Evolutionary conservation across 1,140 invertebrate genomes (phyloP), one percentile per base, ranked within the genome.

Genomic region (Trigoniulus corallinus): DNA sequence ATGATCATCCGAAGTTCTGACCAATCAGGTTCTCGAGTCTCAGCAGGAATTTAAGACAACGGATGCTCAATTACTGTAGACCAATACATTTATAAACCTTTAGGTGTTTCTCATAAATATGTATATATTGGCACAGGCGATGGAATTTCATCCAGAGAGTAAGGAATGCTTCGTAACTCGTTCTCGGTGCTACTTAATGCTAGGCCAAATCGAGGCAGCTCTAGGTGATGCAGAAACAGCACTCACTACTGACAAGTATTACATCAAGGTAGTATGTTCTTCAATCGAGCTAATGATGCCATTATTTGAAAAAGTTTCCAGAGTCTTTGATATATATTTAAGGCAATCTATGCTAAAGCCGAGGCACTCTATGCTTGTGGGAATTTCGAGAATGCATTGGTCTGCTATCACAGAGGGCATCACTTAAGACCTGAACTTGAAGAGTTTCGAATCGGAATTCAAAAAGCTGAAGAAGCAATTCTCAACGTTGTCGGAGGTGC

Each of bases 391-490:
- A 77, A 88, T 58, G 88, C 88, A 57, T 70, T 95, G 1, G 84
- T 95, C 56, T 89, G 81, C 62, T 95, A 85, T 62, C 87, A 95
- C 62, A 74, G 87, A 47, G 89, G 88, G 0, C 70, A 88, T 52
- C 78, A 80, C 18, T 74, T 87, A 3, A 72, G 91, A 12, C 87
- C 88, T 0, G 88, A 95, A 55, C 73, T 88, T 42, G 80, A 81
- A 52, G 79, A 80, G 22, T 94, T 95, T 65, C 76, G 85, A 47
- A 73, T 92, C 23, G 92, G 91, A 13, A 82, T 95, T 1, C 86
- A 93, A 60, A 95, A 95, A 64, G 84, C 84, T 0, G 83, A 91
- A 66, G 86, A 94, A 64, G 89, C 89, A 2, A 95, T 96, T 54
- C 80, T 88, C 65, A 93, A 91, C 61, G 84, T 88, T 7, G 84